Percentiles rank a stretch among this genome's conserved stretches.
Conservation (phyloP, 2,888 invertebrate genomes). For the Lottia gigantea region DNA sequence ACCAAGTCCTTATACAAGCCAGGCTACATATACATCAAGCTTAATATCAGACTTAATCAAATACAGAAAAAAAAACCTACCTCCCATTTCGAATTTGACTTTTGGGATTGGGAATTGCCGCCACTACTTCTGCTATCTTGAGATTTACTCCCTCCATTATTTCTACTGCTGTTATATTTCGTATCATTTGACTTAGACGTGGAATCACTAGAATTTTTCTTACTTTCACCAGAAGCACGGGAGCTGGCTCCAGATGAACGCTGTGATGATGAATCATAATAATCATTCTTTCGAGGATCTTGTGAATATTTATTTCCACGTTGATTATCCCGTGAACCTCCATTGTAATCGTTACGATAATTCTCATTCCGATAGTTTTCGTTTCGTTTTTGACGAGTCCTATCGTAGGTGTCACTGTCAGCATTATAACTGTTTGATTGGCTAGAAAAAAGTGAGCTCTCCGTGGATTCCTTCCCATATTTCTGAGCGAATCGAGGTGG, state of each 20-base stretch:
- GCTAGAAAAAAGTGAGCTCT: not conserved
- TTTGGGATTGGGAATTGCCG: not conserved
- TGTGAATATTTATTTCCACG: conserved; percentile 23
- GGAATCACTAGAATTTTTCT: conserved; percentile 24
- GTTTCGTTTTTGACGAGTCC: conserved; percentile 12
- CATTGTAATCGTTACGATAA: conserved; percentile 7
- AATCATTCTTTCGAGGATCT: conserved; percentile 25
- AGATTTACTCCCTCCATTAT: conserved; percentile 24
- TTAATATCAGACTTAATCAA: no score
- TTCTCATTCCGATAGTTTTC: conserved; percentile 15
- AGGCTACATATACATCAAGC: no score
- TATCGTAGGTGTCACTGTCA: conserved; percentile 11
- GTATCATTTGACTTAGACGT: conserved; percentile 22
- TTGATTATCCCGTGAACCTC: conserved; percentile 17
- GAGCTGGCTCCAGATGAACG: not conserved
- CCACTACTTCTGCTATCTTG: conserved; percentile 16
- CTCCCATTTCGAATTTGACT: not conserved
- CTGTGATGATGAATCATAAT: conserved; percentile 15
- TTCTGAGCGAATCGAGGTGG: conserved; percentile 26
- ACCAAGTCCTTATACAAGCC: no score
- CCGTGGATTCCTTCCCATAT: not conserved
- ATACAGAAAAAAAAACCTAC: conserved; percentile 16
- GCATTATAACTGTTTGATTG: not conserved
- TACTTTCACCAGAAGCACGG: conserved; percentile 19
- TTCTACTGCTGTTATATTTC: conserved; percentile 21